Conservation (phyloP, 2,888 invertebrate genomes). For the Drosophila anomelani region DNA sequence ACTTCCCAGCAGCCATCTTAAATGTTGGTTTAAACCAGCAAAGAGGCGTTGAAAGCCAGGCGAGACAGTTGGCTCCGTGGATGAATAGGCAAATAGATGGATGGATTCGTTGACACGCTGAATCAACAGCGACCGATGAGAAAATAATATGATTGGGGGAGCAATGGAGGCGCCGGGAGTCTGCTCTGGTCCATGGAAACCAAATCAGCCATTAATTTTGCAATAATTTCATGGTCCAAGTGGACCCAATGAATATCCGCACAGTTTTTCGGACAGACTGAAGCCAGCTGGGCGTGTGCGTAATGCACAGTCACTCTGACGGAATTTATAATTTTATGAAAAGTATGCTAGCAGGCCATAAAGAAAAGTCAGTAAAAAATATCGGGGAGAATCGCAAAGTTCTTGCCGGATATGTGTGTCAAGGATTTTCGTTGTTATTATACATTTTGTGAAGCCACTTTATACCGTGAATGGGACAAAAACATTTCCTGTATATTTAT, state of each 20-base stretch:
- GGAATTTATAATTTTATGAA: conserved; percentile 16
- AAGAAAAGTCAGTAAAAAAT: conserved; percentile 20
- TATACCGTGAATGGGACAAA: not conserved
- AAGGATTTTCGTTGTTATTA: conserved; percentile 9
- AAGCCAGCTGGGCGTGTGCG: conserved; percentile 54
- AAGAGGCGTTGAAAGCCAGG: conserved; percentile 37
- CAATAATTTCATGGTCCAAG: conserved; percentile 23
- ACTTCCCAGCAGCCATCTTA: conserved; percentile 1
- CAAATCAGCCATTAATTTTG: conserved; percentile 24
- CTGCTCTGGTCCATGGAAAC: conserved; percentile 29
- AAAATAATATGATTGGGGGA: conserved; percentile 23
- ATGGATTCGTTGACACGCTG: conserved; percentile 35
- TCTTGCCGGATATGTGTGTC: conserved; percentile 29
- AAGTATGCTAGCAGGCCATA: conserved; percentile 16
- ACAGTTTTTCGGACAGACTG: conserved; percentile 60
- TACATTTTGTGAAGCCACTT: not conserved
- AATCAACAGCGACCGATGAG: conserved; percentile 34
- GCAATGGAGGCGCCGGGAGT: conserved; percentile 24
- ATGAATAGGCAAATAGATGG: conserved; percentile 8
- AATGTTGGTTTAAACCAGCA: conserved; percentile 14
- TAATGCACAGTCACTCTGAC: conserved; percentile 16
- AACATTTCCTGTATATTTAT: not conserved
- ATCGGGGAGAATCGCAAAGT: not conserved
- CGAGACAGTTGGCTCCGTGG: conserved; percentile 36
- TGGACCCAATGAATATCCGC: conserved; percentile 18